Base-by-base conservation (phyloP, 2,797 vertebrate species). In the Limnodromus scolopaceus region DNA sequence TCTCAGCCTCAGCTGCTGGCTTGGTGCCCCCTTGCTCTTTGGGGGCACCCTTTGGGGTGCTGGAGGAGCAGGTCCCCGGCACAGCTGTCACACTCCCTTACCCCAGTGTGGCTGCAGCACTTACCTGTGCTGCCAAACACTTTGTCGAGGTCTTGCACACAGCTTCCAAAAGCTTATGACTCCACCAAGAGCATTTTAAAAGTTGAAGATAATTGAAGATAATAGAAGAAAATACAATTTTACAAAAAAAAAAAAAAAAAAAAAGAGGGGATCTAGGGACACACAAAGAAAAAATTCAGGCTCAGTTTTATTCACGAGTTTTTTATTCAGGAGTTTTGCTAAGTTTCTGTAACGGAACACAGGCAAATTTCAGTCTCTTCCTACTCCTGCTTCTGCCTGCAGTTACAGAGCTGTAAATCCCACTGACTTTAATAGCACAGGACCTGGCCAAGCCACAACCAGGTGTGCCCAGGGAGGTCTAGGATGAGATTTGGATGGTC, bases 331-430 rank as follows among this genome's bases (percentile, higher is more conserved):
- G 5, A 30, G 7, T 25, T 90, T 54, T 36, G 20, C 0, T 58
- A 70, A 27, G 8, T 54, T 64, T 74, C 75, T 80, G 5, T 76
- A 34, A 74, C 36, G 49, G 28, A 66, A 70, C 4, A 1, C 13
- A 34, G 39, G 32, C 14, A 30, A 16, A 43, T 48, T 34, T 49
- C 30, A n/a, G 13, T 55, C 48, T 82, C 13, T 66, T 80, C 28
- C 46, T 48, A 7, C 1, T 0, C 39, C 46, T 86, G 23, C 43
- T 79, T 58, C 79, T 86, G 45, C 43, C 63, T 65, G 60, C 36
- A 51, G 49, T 69, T 76, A 27, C 13, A 45, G 51, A 74, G 24
- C 85, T 95, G 83, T 93, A 87, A 96, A 89, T 94, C 83, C 88
- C 95, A 68, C 88, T 96, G 93, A 94, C 60, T 83, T 91, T 74